These are phyloP conservation scores for Eciton burchellii DNA, from an alignment of 1,140 invertebrate species.

Conservation along the genomic window DNA sequence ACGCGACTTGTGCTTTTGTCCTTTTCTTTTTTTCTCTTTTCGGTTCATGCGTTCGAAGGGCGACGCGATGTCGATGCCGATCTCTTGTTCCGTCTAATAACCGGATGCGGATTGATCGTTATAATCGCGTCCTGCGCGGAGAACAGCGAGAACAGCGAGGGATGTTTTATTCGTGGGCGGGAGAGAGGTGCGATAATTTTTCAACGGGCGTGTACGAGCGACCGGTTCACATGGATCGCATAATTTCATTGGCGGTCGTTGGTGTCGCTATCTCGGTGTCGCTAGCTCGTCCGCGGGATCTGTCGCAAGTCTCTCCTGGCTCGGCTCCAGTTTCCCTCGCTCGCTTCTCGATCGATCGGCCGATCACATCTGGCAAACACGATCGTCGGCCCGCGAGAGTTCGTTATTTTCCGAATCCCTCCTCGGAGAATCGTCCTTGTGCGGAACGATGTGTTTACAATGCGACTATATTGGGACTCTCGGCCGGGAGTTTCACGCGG, in stretches of 20 bases:
- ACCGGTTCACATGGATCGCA: neutral
- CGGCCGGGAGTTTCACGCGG: constrained; percentile 14
- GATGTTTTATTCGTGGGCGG: too few species aligned
- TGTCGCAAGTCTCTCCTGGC: constrained; percentile 37
- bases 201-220: neutral
- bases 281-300: neutral
- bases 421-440: constrained; percentile 18
- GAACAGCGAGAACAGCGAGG: too few species aligned
- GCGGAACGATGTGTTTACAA: constrained; percentile 21
- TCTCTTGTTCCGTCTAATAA: neutral
- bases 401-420: constrained; percentile 54
- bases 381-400: constrained; percentile 23
- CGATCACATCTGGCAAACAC: constrained; percentile 41
- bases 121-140: too few species aligned
- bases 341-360: constrained; percentile 21
- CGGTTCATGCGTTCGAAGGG: neutral
- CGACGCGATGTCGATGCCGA: neutral
- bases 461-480: constrained; percentile 10
- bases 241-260: constrained; percentile 4
- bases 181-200: neutral
- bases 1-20: neutral
- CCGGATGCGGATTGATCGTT: neutral
- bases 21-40: neutral
- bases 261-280: neutral
- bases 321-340: constrained; percentile 23